Evolutionary conservation across 2,888 invertebrate genomes (phyloP).

Genomic region (Buathra laborator): DNA sequence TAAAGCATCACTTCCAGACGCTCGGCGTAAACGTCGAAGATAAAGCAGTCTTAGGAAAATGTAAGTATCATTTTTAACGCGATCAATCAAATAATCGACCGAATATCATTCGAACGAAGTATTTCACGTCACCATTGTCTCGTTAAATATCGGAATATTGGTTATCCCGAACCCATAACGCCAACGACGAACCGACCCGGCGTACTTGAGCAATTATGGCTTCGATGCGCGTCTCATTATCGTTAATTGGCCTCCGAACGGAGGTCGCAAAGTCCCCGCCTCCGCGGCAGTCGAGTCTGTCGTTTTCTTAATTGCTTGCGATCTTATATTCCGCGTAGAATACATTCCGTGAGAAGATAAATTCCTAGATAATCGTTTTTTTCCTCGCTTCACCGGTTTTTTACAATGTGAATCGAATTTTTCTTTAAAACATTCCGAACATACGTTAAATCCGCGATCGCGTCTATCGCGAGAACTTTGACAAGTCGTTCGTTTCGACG

Average conservation of each 20-base stretch:
- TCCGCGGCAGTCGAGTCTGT: background rate
- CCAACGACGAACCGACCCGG: slow-evolving; percentile 8
- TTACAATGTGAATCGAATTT: background rate
- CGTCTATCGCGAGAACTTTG: background rate
- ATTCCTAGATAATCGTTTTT: slow-evolving; percentile 13
- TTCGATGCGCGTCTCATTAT: slow-evolving; percentile 55
- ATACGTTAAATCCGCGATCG: background rate
- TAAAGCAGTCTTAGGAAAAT: slow-evolving; percentile 77
- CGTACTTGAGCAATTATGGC: slow-evolving; percentile 45
- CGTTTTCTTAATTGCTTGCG: slow-evolving; percentile 22
- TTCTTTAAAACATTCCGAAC: background rate
- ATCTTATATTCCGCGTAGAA: background rate
- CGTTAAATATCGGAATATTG: background rate
- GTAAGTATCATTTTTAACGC: slow-evolving; percentile 74
- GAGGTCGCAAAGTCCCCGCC: slow-evolving; percentile 2
- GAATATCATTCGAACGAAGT: background rate
- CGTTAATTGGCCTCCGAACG: slow-evolving; percentile 57
- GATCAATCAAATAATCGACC: background rate
- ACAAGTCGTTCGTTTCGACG: background rate
- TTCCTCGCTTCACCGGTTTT: slow-evolving; percentile 29
- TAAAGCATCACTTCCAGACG: slow-evolving; percentile 75
- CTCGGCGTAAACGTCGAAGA: slow-evolving; percentile 75
- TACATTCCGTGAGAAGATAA: slow-evolving; percentile 5
- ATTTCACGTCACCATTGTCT: background rate
- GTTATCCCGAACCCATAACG: slow-evolving; percentile 25